These are phyloP conservation scores for Akabosia matsudoensis DNA, from an alignment of 1,140 invertebrate genomes.

Conservation along the genomic window DNA sequence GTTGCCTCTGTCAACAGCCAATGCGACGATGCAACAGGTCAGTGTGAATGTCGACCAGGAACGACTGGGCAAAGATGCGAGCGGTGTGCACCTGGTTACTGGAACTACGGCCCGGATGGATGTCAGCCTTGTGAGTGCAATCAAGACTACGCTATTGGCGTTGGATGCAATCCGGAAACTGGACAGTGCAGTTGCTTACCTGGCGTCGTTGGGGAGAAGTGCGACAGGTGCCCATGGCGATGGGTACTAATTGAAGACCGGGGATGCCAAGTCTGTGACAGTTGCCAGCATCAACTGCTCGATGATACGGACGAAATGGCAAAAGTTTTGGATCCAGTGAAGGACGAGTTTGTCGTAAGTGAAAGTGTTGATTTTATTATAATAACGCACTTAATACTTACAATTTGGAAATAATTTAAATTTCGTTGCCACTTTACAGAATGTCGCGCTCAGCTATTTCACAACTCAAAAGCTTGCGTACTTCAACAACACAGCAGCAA, in stretches of 20 bases:
- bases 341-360: slow-evolving; percentile 65
- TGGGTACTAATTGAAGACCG: slow-evolving; percentile 69
- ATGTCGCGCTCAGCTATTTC: slow-evolving; percentile 70
- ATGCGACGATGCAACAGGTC: slow-evolving; percentile 77
- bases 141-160: slow-evolving; percentile 78
- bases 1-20: slow-evolving; percentile 72
- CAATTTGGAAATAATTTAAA: slow-evolving; percentile 11
- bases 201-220: slow-evolving; percentile 91
- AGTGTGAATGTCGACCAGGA: slow-evolving; percentile 83
- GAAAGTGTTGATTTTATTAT: slow-evolving; percentile 39
- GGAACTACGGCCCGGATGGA: slow-evolving; percentile 83
- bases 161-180: slow-evolving; percentile 79
- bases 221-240: slow-evolving; percentile 86
- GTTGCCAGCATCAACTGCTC: slow-evolving; percentile 80
- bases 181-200: slow-evolving; percentile 93
- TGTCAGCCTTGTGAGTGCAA: slow-evolving; percentile 85
- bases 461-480: slow-evolving; percentile 70
- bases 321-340: slow-evolving; percentile 61
- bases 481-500: slow-evolving; percentile 65
- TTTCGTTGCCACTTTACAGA: slow-evolving; percentile 52
- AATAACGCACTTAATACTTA: neutral
- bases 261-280: slow-evolving; percentile 79
- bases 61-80: slow-evolving; percentile 84
- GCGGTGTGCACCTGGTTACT: slow-evolving; percentile 83
- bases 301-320: slow-evolving; percentile 78